Base-by-base conservation (phyloP, 2,888 invertebrate genomes). In the Steinernema scapterisci region DNA sequence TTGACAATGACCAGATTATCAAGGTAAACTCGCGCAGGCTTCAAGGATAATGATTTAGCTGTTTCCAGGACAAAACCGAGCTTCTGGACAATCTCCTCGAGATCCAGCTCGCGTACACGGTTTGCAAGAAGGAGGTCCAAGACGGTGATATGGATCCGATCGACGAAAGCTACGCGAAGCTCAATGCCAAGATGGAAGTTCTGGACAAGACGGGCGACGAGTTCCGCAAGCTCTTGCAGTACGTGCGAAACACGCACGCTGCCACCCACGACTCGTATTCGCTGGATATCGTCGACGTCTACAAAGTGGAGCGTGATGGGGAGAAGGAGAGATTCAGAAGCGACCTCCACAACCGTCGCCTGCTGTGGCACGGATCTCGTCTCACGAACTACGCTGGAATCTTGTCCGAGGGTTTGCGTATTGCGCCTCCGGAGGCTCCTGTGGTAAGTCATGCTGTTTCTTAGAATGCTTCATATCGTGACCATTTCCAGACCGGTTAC, bases 401-500 rank as follows among this genome's bases (percentile, higher is more conserved):
- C 87, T 89, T 99, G 72, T 89, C 81, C 16, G 90, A 93, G 91
- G 92, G 93, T 87, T 91, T 99, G 73, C 92, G 96, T 83, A 97
- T 99, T 87, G 97, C 99, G 16, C 97, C 99, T 0, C 96, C 97
- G 0, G 97, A 99, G 89, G 99, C 97, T 0, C 97, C 97, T 0
- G 93, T 92, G 79, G 90, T 89, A 81, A 77, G 88, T 48, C 48
- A 38, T 38, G n/a, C 9, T 51, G 23, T 51, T n/a, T n/a, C n/a
- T 74, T 54, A 9, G 5, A 44, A 21, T 7, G 5, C 16, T 27
- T 13, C 44, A 3, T 71, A 16, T 46, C 1, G 13, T 76, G 25
- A 2, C 21, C 16, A 38, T n/a, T 51, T 77, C 56, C 75, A 89
- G 88, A 89, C 89, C 78, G 90, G 90, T 38, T 91, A 91, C 87